A percentile compares a stretch with the other conserved stretches of the same genome.
Conservation (phyloP, 2,113 vertebrate species). For the Mesitornis unicolor region DNA sequence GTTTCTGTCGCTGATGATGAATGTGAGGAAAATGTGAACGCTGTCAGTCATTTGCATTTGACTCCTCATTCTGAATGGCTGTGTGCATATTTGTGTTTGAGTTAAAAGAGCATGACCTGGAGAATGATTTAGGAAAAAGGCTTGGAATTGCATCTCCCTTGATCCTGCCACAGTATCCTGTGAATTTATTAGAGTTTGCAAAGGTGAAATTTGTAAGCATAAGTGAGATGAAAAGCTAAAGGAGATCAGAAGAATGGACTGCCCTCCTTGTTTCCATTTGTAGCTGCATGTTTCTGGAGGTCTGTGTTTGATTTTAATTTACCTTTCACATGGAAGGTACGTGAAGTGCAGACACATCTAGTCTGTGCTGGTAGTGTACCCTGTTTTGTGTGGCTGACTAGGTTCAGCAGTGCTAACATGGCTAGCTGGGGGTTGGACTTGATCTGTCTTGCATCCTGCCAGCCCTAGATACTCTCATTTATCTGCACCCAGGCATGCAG, state of each 20-base stretch:
- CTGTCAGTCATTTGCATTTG: not conserved
- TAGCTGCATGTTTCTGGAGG: constrained; percentile 24
- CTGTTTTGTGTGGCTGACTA: not conserved
- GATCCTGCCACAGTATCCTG: not conserved
- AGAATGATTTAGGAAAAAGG: not conserved
- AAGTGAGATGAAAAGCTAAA: constrained; percentile 30
- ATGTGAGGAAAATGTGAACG: constrained; percentile 14
- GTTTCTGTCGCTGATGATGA: constrained; percentile 8
- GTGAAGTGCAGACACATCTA: constrained; percentile 32
- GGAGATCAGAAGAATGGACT: constrained; percentile 54
- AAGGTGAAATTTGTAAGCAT: not conserved
- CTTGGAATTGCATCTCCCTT: not conserved
- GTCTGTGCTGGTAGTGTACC: not conserved
- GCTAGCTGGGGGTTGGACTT: constrained; percentile 21
- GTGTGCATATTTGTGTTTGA: not conserved
- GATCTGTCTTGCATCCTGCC: constrained; percentile 31
- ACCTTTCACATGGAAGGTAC: not conserved
- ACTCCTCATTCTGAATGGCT: not conserved
- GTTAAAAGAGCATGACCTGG: not conserved
- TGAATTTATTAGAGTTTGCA: not conserved
- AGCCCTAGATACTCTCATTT: constrained; percentile 23
- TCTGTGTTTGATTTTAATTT: constrained; percentile 39
- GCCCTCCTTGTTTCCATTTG: constrained; percentile 16
- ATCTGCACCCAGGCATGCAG: constrained; percentile 5
- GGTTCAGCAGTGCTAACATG: not conserved